These are phyloP conservation scores for Lasioglossum baleicum DNA, from an alignment of 1,140 invertebrate genomes.

Conservation along the genomic window DNA sequence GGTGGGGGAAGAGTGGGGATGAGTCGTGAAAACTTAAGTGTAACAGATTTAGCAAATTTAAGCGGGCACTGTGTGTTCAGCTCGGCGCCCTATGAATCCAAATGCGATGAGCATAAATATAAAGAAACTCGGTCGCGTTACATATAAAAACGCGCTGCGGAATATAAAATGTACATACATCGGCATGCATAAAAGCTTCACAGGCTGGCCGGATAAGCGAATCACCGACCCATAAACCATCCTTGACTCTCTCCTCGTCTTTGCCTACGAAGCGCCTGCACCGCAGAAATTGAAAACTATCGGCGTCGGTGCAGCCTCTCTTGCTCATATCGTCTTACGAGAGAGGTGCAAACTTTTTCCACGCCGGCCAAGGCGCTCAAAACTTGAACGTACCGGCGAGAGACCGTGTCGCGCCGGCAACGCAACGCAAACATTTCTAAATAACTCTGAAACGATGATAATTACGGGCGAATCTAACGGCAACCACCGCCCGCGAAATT, in stretches of 20 bases:
- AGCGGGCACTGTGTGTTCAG: no score
- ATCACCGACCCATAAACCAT: constrained; percentile 61
- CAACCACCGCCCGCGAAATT: not conserved
- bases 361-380: not conserved
- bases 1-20: no score
- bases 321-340: constrained; percentile 57
- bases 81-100: not conserved
- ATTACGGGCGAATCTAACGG: constrained; percentile 16
- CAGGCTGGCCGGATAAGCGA: constrained; percentile 45
- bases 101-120: not conserved
- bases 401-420: not conserved
- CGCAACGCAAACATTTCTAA: constrained; percentile 4
- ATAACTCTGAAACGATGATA: constrained; percentile 29
- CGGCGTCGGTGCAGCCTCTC: constrained; percentile 33
- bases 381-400: not conserved
- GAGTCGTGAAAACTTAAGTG: no score
- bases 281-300: constrained; percentile 72
- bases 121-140: not conserved
- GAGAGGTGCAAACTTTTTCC: constrained; percentile 24
- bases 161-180: constrained; percentile 47
- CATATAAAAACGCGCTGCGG: not conserved
- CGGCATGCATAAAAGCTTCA: constrained; percentile 46
- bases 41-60: no score
- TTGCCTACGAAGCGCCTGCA: constrained; percentile 57
- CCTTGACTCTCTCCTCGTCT: constrained; percentile 64